phyloP scores from a whole-genome alignment of 2,888 invertebrate species.

The Tricholauxania praeusta region DNA sequence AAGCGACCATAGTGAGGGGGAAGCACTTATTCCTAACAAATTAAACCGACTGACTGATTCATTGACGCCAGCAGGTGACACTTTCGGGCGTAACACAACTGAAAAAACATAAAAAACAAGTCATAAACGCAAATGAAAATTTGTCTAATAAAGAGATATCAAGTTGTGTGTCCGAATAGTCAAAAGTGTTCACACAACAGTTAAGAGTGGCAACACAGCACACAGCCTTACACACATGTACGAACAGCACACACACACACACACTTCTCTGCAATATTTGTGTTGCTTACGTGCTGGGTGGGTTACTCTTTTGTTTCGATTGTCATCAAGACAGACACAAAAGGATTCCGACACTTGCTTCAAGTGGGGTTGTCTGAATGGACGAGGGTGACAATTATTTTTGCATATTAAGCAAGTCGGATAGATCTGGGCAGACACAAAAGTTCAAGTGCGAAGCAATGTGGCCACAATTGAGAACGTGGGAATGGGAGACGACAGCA shows the following conservation, averaged over 20 bases:
- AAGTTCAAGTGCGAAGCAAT: not conserved
- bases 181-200: not conserved
- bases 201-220: not conserved
- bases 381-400: conserved; percentile 1
- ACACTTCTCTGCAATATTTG: not conserved
- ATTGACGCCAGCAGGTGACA: conserved; percentile 4
- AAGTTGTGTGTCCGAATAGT: not conserved
- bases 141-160: not conserved
- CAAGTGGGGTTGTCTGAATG: not conserved
- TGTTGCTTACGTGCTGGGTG: not conserved
- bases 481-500: no score
- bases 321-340: not conserved
- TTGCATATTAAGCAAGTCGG: not conserved
- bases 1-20: no score
- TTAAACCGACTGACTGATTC: no score
- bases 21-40: no score
- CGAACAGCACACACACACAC: not conserved
- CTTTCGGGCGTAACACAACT: not conserved
- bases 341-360: conserved; percentile 4
- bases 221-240: not conserved
- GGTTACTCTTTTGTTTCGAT: conserved; percentile 1
- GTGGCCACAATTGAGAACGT: no score
- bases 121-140: conserved; percentile 7
- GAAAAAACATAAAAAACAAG: not conserved
- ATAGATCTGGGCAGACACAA: not conserved